phyloP scores from a whole-genome alignment of 2,797 vertebrate species.

The Kryptopterus vitreolus region DNA sequence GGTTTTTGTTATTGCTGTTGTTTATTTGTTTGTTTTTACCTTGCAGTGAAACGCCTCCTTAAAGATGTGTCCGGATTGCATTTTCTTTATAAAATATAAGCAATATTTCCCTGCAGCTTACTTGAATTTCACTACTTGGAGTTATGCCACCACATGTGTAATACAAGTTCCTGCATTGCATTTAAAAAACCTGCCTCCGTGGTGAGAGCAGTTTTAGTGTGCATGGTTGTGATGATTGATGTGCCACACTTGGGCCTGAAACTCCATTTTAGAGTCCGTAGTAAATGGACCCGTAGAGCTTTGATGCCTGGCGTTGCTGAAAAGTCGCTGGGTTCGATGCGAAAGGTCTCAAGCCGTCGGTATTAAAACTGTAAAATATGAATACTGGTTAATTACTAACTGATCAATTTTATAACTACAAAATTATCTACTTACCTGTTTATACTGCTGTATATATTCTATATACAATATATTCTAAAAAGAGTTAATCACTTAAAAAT shows the following conservation, averaged over 20 bases:
- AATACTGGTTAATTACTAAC: no score
- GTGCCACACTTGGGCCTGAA: constrained; percentile 21
- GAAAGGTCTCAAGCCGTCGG: constrained; percentile 28
- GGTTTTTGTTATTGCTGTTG: neutral
- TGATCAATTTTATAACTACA: neutral
- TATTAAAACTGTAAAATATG: neutral
- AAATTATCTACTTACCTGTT: neutral
- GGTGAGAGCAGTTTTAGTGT: constrained; percentile 19
- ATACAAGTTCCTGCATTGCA: neutral
- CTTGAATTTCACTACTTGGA: neutral
- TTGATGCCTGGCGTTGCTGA: neutral
- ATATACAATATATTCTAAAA: neutral
- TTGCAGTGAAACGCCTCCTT: neutral
- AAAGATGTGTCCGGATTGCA: neutral
- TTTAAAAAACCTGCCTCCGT: neutral
- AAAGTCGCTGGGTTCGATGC: constrained; percentile 13
- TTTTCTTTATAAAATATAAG: neutral
- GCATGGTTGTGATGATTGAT: constrained; percentile 35
- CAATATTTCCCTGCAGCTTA: neutral
- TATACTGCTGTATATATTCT: neutral
- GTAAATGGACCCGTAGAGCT: constrained; percentile 36
- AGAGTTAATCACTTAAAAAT: neutral
- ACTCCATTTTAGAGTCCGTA: constrained; percentile 39
- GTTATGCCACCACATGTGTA: neutral
- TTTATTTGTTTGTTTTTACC: neutral